These are phyloP conservation scores for Picus viridis DNA, from an alignment of 2,797 vertebrate species.

Conservation along the genomic window DNA sequence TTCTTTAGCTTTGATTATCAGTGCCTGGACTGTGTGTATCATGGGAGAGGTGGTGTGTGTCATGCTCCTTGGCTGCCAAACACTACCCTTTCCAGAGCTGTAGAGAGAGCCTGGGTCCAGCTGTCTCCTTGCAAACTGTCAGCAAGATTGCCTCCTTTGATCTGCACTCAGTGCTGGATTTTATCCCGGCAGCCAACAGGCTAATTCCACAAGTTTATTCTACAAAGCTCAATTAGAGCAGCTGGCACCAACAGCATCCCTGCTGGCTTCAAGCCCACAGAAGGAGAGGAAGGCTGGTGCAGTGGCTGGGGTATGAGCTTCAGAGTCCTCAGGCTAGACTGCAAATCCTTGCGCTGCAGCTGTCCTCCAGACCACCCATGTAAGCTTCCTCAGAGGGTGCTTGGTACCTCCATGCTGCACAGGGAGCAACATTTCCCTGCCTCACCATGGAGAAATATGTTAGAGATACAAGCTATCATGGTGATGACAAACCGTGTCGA, in stretches of 20 bases:
- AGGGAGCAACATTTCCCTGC: not conserved
- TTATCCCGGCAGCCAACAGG: slow-evolving; percentile 63
- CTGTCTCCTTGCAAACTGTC: not conserved
- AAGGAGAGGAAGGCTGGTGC: slow-evolving; percentile 19
- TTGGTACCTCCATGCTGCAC: not conserved
- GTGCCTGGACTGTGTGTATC: not conserved
- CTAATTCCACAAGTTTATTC: slow-evolving; percentile 66
- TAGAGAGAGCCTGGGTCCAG: not conserved
- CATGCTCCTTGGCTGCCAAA: not conserved
- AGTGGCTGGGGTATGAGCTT: slow-evolving; percentile 5
- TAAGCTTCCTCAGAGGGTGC: not conserved
- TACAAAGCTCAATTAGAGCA: slow-evolving; percentile 62
- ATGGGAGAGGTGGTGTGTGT: fast-evolving
- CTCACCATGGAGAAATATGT: not conserved
- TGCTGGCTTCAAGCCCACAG: slow-evolving; percentile 20
- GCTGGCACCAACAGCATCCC: slow-evolving; percentile 23
- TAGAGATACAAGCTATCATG: not conserved
- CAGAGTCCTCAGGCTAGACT: not conserved
- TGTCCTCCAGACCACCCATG: not conserved
- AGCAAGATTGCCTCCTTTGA: slow-evolving; percentile 38
- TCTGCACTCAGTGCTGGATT: slow-evolving; percentile 43
- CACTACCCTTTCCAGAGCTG: not conserved
- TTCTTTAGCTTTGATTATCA: not conserved
- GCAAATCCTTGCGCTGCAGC: not conserved
- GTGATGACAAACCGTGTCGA: not conserved